Percentiles rank a stretch among this genome's conserved stretches.
Evolutionary conservation across 92 coral and sea anemone genomes (phyloP).

Genomic region (Blastomussa wellsi): DNA sequence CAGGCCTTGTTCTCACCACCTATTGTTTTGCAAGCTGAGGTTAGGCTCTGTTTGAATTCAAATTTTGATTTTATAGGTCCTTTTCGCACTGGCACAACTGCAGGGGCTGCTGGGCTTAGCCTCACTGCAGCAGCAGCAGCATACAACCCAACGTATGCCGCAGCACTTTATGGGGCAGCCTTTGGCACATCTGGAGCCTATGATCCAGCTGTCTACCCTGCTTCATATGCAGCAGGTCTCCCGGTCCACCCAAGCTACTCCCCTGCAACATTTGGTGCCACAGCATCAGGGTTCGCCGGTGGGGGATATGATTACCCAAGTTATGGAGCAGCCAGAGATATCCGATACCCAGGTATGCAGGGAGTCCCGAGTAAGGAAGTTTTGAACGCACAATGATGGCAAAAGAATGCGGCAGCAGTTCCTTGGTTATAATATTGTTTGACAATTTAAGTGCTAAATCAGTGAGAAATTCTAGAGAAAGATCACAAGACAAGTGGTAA

Average conservation of each 20-base stretch:
- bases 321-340: constrained; percentile 71
- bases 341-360: constrained; percentile 90
- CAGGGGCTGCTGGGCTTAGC: constrained; percentile 65
- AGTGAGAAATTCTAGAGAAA: constrained; percentile 1
- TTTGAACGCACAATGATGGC: constrained; percentile 58
- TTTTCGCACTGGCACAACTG: constrained; percentile 63
- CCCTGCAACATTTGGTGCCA: constrained; percentile 65
- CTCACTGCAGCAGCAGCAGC: constrained; percentile 64
- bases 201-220: constrained; percentile 78
- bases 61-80: constrained; percentile 55
- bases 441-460: background rate
- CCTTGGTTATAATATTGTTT: constrained; percentile 1
- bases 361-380: constrained; percentile 68
- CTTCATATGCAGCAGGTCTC: constrained; percentile 67
- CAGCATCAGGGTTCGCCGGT: constrained; percentile 64
- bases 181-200: constrained; percentile 77
- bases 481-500: constrained; percentile 4
- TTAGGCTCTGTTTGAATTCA: background rate
- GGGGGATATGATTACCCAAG: constrained; percentile 69
- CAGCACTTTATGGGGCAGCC: constrained; percentile 80
- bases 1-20: background rate
- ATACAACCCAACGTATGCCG: constrained; percentile 72
- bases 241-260: constrained; percentile 75
- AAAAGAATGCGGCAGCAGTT: constrained; percentile 7
- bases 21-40: background rate